phyloP scores from a whole-genome alignment of 2,888 invertebrate genomes.

The Chironomus tentans region DNA sequence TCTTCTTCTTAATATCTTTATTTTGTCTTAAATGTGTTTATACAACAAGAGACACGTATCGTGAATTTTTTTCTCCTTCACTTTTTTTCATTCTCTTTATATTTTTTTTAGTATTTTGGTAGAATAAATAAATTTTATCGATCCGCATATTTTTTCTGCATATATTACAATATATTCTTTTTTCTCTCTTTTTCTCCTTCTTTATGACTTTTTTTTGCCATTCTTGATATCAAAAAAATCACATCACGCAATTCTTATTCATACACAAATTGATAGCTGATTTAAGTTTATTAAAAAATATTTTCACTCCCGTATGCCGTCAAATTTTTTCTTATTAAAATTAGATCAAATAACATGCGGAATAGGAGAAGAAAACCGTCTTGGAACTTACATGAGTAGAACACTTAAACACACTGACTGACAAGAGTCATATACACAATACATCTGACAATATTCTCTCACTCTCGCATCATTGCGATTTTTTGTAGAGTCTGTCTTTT shows the following conservation, averaged over 20 bases:
- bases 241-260: background rate
- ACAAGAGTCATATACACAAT: background rate
- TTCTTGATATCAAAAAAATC: background rate
- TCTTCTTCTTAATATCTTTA: background rate
- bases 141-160: constrained; percentile 27
- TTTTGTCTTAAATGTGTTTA: background rate
- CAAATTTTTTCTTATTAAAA: constrained; percentile 2
- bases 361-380: background rate
- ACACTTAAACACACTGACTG: constrained; percentile 15
- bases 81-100: too few species aligned
- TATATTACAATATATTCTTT: constrained; percentile 24
- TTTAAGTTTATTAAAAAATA: background rate
- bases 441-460: background rate
- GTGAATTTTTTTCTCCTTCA: constrained; percentile 29
- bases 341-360: constrained; percentile 22
- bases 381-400: constrained; percentile 23
- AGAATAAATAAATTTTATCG: constrained; percentile 28
- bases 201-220: too few species aligned
- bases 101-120: constrained; percentile 27
- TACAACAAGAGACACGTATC: constrained; percentile 27
- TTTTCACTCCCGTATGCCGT: background rate
- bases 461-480: constrained; percentile 9
- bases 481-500: background rate
- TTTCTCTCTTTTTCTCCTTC: background rate
- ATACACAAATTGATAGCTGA: background rate